phyloP scores from a whole-genome alignment of 1,140 invertebrate species.

The Drosophila lini region DNA sequence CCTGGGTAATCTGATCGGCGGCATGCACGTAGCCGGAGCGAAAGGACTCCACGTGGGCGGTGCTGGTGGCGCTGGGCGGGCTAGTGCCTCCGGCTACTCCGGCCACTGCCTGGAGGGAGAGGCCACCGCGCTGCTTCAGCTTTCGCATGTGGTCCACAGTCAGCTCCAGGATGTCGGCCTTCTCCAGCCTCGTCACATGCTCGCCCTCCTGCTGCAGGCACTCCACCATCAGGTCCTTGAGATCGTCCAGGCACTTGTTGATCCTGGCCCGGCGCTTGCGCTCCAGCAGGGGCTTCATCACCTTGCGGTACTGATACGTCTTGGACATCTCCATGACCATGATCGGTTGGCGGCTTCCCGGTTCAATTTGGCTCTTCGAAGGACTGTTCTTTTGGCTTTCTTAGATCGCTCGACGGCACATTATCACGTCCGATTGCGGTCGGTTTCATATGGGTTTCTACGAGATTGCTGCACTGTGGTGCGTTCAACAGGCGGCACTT shows the following conservation, averaged over 20 bases:
- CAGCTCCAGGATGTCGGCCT: slow-evolving; percentile 98
- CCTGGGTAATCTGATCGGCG: slow-evolving; percentile 95
- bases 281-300: slow-evolving; percentile 98
- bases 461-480: slow-evolving; percentile 53
- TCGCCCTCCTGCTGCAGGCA: slow-evolving; percentile 95
- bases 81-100: slow-evolving; percentile 49
- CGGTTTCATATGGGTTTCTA: slow-evolving; percentile 23
- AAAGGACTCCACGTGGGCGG: slow-evolving; percentile 91
- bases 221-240: slow-evolving; percentile 96
- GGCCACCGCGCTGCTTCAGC: slow-evolving; percentile 86
- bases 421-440: slow-evolving; percentile 57
- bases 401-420: slow-evolving; percentile 51
- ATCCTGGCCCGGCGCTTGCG: slow-evolving; percentile 96
- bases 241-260: slow-evolving; percentile 96
- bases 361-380: slow-evolving; percentile 23
- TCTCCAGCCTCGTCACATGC: slow-evolving; percentile 94
- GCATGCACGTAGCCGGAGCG: slow-evolving; percentile 96
- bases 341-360: slow-evolving; percentile 31
- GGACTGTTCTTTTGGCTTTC: slow-evolving; percentile 12
- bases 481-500: slow-evolving; percentile 77
- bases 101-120: slow-evolving; percentile 81
- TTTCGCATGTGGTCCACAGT: slow-evolving; percentile 97
- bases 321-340: slow-evolving; percentile 87
- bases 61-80: slow-evolving; percentile 31
- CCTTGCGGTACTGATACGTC: slow-evolving; percentile 96